Conservation (phyloP, 2,888 invertebrate species). For the Ceraclea dissimilis region DNA sequence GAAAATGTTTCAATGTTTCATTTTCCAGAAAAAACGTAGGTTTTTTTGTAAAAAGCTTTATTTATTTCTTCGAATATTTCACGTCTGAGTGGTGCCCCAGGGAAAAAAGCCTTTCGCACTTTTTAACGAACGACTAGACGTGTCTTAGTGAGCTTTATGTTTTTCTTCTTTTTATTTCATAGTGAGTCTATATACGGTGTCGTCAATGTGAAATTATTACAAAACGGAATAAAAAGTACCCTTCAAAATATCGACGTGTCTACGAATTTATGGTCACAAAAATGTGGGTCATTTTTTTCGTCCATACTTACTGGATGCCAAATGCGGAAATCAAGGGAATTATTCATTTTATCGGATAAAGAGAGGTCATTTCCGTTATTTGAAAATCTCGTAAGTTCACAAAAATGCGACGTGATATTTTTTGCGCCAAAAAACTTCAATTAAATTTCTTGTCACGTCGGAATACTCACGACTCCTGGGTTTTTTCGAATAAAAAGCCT, state of each 20-base stretch:
- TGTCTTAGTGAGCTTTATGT: background rate
- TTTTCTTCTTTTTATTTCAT: too few relatives aligned
- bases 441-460: background rate
- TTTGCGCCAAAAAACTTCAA: background rate
- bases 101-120: background rate
- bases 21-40: too few relatives aligned
- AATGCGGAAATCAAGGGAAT: background rate
- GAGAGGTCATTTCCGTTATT: background rate
- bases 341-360: constrained; percentile 1
- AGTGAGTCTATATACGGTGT: too few relatives aligned
- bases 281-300: too few relatives aligned
- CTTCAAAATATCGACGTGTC: too few relatives aligned
- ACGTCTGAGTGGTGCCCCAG: background rate
- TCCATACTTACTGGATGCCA: background rate
- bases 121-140: background rate
- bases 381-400: constrained; percentile 1
- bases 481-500: background rate
- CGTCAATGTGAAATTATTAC: too few relatives aligned
- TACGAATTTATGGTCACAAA: too few relatives aligned
- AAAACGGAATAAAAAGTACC: too few relatives aligned
- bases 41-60: too few relatives aligned
- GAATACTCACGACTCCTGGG: background rate
- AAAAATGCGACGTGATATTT: background rate
- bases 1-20: too few relatives aligned
- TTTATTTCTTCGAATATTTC: background rate